Conservation (phyloP, 2,888 invertebrate genomes). For the Drosophila parthenogenetica region DNA sequence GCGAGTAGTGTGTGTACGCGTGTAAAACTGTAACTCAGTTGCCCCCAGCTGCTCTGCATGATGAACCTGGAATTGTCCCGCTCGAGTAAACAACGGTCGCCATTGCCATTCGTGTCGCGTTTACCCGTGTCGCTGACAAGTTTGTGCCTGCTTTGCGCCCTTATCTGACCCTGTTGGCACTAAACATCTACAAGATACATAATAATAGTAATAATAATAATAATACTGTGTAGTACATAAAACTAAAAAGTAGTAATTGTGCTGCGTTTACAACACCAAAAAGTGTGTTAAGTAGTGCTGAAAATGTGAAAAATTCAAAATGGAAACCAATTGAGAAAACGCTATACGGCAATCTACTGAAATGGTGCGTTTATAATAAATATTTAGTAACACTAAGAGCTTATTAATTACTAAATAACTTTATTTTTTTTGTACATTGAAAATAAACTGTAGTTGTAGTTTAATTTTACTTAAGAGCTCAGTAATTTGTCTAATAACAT, state of each 20-base stretch:
- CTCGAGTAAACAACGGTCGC: constrained; percentile 83
- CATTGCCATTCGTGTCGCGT: constrained; percentile 50
- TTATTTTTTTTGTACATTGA: background rate
- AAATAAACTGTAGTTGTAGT: too few species aligned
- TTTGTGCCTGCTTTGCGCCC: constrained; percentile 57
- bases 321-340: constrained; percentile 25
- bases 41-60: constrained; percentile 71
- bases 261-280: constrained; percentile 14
- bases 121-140: constrained; percentile 47
- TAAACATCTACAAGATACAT: constrained; percentile 39
- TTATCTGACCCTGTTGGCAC: constrained; percentile 55
- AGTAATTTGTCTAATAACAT: too few species aligned
- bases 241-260: constrained; percentile 28
- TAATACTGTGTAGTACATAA: constrained; percentile 11
- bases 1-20: constrained; percentile 14
- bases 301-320: constrained; percentile 36
- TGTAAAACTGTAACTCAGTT: constrained; percentile 54
- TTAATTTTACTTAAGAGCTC: too few species aligned
- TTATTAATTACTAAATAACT: background rate
- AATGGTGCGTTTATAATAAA: constrained; percentile 45
- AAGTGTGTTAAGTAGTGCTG: constrained; percentile 27
- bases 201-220: constrained; percentile 28
- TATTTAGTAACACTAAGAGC: background rate
- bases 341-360: constrained; percentile 22
- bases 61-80: constrained; percentile 77